Evolutionary conservation across 2,113 vertebrate genomes (phyloP).

Genomic region (Phoxinus phoxinus): DNA sequence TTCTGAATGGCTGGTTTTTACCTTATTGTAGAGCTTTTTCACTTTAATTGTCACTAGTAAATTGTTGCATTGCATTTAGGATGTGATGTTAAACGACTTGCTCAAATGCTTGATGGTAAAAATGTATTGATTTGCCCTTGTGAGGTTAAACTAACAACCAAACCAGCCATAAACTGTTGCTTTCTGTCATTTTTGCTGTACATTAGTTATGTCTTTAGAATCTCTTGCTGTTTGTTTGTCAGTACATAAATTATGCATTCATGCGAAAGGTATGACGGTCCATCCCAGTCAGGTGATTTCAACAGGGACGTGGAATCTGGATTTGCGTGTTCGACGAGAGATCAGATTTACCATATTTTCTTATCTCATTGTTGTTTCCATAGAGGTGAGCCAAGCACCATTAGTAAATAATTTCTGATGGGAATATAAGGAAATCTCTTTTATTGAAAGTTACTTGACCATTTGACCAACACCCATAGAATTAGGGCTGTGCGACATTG

Average conservation of each 20-base stretch:
- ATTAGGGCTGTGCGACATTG: too few species aligned
- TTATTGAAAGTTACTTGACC: neutral
- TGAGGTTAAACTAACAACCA: neutral
- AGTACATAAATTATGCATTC: neutral
- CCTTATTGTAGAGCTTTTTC: neutral
- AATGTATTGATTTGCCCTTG: neutral
- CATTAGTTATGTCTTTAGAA: neutral
- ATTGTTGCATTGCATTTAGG: neutral
- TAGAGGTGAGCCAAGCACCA: neutral
- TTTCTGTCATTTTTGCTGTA: neutral
- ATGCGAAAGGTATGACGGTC: neutral
- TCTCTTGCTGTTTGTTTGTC: neutral
- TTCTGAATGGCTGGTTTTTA: neutral
- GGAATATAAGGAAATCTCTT: neutral
- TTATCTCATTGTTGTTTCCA: constrained; percentile 1
- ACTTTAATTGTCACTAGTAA: too few species aligned
- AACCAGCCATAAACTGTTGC: neutral
- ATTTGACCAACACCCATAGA: neutral
- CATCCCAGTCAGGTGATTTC: constrained; percentile 21
- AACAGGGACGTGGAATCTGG: constrained; percentile 23
- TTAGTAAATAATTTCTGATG: neutral
- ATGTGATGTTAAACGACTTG: neutral
- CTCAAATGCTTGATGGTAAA: neutral
- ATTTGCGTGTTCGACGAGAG: constrained; percentile 31
- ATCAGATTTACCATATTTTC: constrained; percentile 12